These are phyloP conservation scores for Sericinus montela DNA, from an alignment of 2,888 invertebrate genomes.

Conservation along the genomic window DNA sequence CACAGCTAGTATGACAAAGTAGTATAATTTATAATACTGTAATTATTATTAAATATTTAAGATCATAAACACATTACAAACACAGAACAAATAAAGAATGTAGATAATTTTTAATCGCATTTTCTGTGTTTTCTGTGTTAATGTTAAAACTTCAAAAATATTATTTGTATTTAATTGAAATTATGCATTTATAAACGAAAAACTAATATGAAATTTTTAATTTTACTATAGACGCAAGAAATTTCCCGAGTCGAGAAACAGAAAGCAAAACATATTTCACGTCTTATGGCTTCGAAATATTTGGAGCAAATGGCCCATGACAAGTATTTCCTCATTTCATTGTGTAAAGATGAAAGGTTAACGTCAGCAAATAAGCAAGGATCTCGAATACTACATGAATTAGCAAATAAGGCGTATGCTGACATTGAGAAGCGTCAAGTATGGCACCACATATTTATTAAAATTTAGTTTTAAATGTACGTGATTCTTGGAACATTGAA, in stretches of 20 bases:
- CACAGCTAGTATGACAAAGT: constrained; percentile 38
- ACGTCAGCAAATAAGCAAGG: constrained; percentile 62
- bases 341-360: constrained; percentile 64
- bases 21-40: no score
- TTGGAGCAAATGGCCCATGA: constrained; percentile 72
- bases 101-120: no score
- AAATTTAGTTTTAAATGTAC: no score
- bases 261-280: constrained; percentile 53
- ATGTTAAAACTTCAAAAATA: no score
- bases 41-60: no score
- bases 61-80: no score
- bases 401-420: constrained; percentile 55
- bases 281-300: constrained; percentile 71
- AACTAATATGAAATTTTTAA: no score
- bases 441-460: constrained; percentile 11
- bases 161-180: no score
- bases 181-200: no score
- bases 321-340: constrained; percentile 63
- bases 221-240: constrained; percentile 52
- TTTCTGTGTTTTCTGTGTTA: no score
- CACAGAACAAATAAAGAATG: no score
- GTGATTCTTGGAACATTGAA: no score
- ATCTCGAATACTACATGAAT: constrained; percentile 49
- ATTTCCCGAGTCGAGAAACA: constrained; percentile 62
- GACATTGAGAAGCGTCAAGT: constrained; percentile 67